Conservation (phyloP, 1,140 invertebrate genomes). For the Nasonia vitripennis region DNA sequence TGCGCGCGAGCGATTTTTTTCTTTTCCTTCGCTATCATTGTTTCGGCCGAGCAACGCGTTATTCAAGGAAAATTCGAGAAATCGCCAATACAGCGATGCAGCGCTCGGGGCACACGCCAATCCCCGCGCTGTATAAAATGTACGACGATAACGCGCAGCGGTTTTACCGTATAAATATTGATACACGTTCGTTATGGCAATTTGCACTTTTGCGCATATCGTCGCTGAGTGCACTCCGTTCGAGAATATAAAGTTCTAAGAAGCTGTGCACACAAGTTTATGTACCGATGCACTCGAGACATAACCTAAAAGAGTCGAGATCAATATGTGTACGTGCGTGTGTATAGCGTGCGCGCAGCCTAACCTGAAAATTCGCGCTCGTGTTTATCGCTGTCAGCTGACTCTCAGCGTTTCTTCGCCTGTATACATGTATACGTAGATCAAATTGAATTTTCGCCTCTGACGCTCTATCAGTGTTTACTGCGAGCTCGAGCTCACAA, state of each 20-base stretch:
- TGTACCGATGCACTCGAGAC: not conserved
- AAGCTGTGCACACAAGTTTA: not conserved
- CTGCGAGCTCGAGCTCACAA: too few relatives aligned
- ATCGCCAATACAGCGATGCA: not conserved
- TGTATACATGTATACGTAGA: not conserved
- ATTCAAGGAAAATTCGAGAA: not conserved
- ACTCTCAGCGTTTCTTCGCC: not conserved
- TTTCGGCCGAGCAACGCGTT: not conserved
- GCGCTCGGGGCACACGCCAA: too few relatives aligned
- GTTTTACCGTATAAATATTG: not conserved
- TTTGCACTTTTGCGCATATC: not conserved
- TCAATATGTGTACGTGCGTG: conserved; percentile 16
- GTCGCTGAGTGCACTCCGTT: not conserved
- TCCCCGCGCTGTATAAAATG: too few relatives aligned
- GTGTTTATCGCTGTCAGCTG: not conserved
- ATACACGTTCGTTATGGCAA: not conserved
- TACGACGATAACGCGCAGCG: too few relatives aligned
- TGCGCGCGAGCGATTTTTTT: not conserved
- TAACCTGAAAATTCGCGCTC: conserved; percentile 25
- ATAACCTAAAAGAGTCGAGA: conserved; percentile 38
- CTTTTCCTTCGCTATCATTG: conserved; percentile 17
- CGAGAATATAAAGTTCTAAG: not conserved
- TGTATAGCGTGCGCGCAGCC: not conserved
- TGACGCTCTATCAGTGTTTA: too few relatives aligned
- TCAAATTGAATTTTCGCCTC: too few relatives aligned